Evolutionary conservation across 2,797 vertebrate genomes (phyloP).

Genomic region (Chaenodraco wilsoni): DNA sequence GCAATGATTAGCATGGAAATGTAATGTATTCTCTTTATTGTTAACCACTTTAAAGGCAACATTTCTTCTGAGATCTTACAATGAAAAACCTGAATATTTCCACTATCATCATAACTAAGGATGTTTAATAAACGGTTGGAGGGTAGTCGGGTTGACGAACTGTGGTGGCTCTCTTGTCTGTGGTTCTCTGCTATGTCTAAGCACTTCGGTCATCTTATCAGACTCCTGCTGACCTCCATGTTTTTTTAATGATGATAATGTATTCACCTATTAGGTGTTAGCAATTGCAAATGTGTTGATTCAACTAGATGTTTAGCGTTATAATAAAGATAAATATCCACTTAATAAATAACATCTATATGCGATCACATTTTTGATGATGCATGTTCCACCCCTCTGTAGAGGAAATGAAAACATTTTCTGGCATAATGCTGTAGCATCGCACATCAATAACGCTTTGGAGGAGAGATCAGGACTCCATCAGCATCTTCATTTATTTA

Average conservation of each 20-base stretch:
- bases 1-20: not conserved
- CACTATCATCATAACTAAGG: slow-evolving; percentile 3
- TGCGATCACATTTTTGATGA: slow-evolving; percentile 7
- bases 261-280: slow-evolving; percentile 7
- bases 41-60: not conserved
- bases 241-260: slow-evolving; percentile 36
- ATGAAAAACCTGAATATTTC: not conserved
- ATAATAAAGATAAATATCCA: slow-evolving; percentile 24
- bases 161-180: slow-evolving; percentile 14
- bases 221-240: slow-evolving; percentile 33
- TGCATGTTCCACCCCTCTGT: not conserved
- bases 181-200: slow-evolving; percentile 12
- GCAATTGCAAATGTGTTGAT: not conserved
- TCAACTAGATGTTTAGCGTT: not conserved
- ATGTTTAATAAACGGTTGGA: not conserved
- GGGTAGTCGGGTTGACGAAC: not conserved
- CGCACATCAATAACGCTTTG: slow-evolving; percentile 58
- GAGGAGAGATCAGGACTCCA: slow-evolving; percentile 59
- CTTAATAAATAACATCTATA: slow-evolving; percentile 23
- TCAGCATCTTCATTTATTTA: slow-evolving; percentile 70
- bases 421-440: slow-evolving; percentile 37
- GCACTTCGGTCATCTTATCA: slow-evolving; percentile 27
- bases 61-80: not conserved
- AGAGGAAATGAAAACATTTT: slow-evolving; percentile 51
- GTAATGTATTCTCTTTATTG: not conserved